Conservation (phyloP, 2,888 invertebrate species). For the Tinea pellionella region DNA sequence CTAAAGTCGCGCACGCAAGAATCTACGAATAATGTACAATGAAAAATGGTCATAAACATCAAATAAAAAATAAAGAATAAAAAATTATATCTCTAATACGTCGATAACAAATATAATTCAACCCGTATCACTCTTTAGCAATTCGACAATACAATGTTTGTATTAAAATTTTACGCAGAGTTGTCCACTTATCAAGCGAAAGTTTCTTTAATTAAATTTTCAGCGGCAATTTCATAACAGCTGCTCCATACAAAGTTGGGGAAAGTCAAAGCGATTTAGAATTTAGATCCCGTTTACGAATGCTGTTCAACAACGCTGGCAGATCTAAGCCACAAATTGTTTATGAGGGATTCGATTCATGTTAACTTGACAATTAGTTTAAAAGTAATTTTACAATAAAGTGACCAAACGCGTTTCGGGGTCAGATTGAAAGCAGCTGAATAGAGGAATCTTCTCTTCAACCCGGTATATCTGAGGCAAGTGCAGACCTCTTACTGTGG, state of each 20-base stretch:
- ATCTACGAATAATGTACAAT: no score
- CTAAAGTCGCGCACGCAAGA: no score
- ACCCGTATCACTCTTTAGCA: background rate
- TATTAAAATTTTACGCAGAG: background rate
- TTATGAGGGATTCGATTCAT: background rate
- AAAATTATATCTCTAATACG: background rate
- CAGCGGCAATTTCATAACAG: slow-evolving; percentile 13
- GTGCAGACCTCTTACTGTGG: no score
- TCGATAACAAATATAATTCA: background rate
- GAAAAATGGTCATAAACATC: no score
- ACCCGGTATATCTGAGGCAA: no score
- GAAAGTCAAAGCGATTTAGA: slow-evolving; percentile 13
- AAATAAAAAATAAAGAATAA: no score
- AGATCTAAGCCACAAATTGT: background rate
- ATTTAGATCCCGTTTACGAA: slow-evolving; percentile 11
- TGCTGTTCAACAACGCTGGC: background rate
- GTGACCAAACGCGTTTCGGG: no score
- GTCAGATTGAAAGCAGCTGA: no score
- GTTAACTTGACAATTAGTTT: background rate
- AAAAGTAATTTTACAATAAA: background rate
- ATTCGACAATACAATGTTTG: slow-evolving; percentile 4
- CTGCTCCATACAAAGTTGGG: slow-evolving; percentile 13
- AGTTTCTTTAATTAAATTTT: slow-evolving; percentile 14
- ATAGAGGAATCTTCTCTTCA: no score
- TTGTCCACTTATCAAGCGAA: slow-evolving; percentile 5